A percentile compares a stretch with the other conserved stretches of the same genome.
Conservation (phyloP, 2,888 invertebrate genomes). For the Lysandra coridon region DNA sequence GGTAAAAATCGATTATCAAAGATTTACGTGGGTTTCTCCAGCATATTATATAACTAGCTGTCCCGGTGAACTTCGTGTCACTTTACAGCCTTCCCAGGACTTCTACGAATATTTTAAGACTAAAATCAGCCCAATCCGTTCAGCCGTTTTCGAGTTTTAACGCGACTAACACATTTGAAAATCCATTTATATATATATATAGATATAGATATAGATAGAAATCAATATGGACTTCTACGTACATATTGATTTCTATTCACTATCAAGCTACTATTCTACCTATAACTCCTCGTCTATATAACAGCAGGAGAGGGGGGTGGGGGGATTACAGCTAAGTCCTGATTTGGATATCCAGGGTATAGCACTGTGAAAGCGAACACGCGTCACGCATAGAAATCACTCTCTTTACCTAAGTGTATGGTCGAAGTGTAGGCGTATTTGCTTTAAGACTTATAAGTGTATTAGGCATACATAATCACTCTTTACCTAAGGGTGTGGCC, state of each 20-base stretch:
- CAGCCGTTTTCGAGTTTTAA: too few relatives aligned
- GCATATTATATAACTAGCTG: too few relatives aligned
- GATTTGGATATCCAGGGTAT: slow-evolving; percentile 23
- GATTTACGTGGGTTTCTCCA: too few relatives aligned
- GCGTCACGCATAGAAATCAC: slow-evolving; percentile 74
- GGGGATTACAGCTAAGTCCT: slow-evolving; percentile 6
- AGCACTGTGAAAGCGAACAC: slow-evolving; percentile 34
- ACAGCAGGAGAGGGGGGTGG: neutral
- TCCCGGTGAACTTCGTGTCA: too few relatives aligned
- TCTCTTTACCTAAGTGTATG: slow-evolving; percentile 45
- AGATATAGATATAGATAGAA: too few relatives aligned
- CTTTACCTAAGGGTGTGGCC: slow-evolving; percentile 41
- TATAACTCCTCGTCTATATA: neutral
- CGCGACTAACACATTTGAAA: too few relatives aligned
- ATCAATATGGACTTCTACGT: too few relatives aligned
- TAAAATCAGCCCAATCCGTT: too few relatives aligned
- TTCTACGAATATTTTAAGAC: too few relatives aligned
- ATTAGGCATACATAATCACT: slow-evolving; percentile 70
- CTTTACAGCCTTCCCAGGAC: too few relatives aligned
- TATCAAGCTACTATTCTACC: neutral
- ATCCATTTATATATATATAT: too few relatives aligned
- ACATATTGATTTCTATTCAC: neutral
- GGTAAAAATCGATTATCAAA: too few relatives aligned
- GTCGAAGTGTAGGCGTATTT: neutral
- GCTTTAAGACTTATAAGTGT: neutral